These are phyloP conservation scores for Tridacna gigas DNA, from an alignment of 2,888 invertebrate species.

Conservation along the genomic window DNA sequence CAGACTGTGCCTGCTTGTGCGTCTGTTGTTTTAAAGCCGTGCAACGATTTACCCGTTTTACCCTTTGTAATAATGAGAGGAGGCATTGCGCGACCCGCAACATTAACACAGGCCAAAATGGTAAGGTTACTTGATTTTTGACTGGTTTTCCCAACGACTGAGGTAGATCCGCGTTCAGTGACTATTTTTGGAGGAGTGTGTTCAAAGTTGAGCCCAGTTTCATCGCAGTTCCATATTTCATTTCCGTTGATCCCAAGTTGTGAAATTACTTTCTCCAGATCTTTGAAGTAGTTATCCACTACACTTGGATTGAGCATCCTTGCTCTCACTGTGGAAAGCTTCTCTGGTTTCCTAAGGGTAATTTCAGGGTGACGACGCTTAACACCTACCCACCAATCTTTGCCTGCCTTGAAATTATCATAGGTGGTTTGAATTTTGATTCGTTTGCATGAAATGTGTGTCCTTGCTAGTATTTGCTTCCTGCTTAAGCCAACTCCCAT, in stretches of 20 bases:
- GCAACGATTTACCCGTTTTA: background rate
- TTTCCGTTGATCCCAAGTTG: background rate
- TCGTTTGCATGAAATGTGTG: slow-evolving; percentile 17
- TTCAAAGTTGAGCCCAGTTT: slow-evolving; percentile 33
- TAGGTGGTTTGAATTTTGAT: slow-evolving; percentile 22
- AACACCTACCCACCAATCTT: slow-evolving; percentile 53
- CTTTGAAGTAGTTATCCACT: slow-evolving; percentile 25
- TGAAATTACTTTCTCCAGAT: slow-evolving; percentile 28
- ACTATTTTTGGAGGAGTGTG: slow-evolving; percentile 28
- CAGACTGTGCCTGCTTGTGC: slow-evolving; percentile 15
- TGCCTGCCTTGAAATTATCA: slow-evolving; percentile 38
- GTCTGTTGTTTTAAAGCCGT: background rate
- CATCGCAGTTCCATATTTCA: slow-evolving; percentile 38
- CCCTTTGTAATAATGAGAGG: background rate
- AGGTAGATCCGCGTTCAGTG: slow-evolving; percentile 18
- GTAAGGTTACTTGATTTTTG: slow-evolving; percentile 3
- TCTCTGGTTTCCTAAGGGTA: slow-evolving; percentile 45
- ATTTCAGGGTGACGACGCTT: slow-evolving; percentile 38
- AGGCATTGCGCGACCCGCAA: background rate
- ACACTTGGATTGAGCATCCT: slow-evolving; percentile 37
- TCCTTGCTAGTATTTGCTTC: slow-evolving; percentile 20
- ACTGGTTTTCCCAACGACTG: slow-evolving; percentile 16
- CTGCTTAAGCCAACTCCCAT: slow-evolving; percentile 24
- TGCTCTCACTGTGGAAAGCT: slow-evolving; percentile 35
- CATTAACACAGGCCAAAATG: background rate